Evolutionary conservation across 2,113 vertebrate genomes (phyloP).

Genomic region (Bucco capensis): DNA sequence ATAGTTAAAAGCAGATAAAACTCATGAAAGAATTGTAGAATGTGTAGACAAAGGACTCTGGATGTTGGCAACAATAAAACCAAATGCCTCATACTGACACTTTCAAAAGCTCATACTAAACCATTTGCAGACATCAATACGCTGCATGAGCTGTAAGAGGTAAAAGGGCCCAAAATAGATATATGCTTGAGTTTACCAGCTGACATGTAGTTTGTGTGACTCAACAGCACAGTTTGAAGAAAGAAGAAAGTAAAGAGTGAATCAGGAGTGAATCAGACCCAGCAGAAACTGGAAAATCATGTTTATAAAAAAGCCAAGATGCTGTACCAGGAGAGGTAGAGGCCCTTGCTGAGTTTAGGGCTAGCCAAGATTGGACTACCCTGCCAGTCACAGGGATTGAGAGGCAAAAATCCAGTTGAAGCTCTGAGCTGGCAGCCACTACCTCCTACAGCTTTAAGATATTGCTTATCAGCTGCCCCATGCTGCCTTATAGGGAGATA

Average conservation of each 20-base stretch:
- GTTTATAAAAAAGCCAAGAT: neutral
- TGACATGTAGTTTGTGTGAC: neutral
- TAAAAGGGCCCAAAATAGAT: neutral
- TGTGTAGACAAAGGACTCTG: neutral
- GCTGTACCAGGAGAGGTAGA: neutral
- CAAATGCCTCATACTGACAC: neutral
- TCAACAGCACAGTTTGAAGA: neutral
- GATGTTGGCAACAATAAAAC: neutral
- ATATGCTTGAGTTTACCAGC: neutral
- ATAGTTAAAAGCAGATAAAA: slow-evolving; percentile 26
- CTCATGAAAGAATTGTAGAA: neutral
- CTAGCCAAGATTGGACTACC: neutral
- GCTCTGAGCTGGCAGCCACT: neutral
- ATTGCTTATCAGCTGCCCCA: neutral
- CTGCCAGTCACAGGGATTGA: neutral
- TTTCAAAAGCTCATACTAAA: neutral
- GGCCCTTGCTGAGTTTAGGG: neutral
- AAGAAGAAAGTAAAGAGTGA: neutral
- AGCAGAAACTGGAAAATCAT: neutral
- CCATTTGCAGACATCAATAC: neutral
- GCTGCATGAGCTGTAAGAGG: neutral
- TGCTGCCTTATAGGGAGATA: neutral
- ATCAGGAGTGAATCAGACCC: neutral
- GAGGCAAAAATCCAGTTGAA: neutral
- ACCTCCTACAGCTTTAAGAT: neutral